Conservation (phyloP, 2,113 vertebrate genomes). For the Eptesicus fuscus region DNA sequence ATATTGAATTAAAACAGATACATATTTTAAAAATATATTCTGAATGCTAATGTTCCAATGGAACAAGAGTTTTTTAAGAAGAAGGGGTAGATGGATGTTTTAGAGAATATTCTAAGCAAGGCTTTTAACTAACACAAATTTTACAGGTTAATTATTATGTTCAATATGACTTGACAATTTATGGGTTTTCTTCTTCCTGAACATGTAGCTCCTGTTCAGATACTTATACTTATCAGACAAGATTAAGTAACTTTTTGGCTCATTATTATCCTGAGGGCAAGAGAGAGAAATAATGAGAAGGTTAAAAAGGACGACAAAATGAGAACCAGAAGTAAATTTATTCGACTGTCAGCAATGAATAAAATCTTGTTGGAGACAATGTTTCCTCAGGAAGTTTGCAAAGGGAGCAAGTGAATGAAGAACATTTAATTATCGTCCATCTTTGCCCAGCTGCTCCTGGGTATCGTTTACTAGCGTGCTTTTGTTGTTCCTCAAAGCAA, state of each 20-base stretch:
- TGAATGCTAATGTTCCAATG: neutral
- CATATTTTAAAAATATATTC: neutral
- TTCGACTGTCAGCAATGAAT: conserved; percentile 33
- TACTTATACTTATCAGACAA: conserved; percentile 1
- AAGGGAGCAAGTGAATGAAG: neutral
- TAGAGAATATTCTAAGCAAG: neutral
- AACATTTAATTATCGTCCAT: neutral
- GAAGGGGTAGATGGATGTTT: neutral
- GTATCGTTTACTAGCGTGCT: neutral
- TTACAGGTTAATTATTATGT: conserved; percentile 6
- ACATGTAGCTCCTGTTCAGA: neutral
- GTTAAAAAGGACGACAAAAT: conserved; percentile 41
- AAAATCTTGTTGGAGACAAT: neutral
- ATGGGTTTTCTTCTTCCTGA: neutral
- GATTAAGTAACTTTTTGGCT: conserved; percentile 39
- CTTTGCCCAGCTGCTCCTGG: neutral
- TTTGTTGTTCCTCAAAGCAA: neutral
- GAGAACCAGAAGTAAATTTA: conserved; percentile 17
- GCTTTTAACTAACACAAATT: neutral
- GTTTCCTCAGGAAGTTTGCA: neutral
- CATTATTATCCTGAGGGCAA: conserved; percentile 43
- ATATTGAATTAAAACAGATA: neutral
- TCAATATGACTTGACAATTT: neutral
- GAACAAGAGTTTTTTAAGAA: neutral
- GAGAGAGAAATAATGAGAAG: conserved; percentile 54